These are phyloP conservation scores for Emydura subglobosa DNA, from an alignment of 2,113 vertebrate species.

Conservation along the genomic window DNA sequence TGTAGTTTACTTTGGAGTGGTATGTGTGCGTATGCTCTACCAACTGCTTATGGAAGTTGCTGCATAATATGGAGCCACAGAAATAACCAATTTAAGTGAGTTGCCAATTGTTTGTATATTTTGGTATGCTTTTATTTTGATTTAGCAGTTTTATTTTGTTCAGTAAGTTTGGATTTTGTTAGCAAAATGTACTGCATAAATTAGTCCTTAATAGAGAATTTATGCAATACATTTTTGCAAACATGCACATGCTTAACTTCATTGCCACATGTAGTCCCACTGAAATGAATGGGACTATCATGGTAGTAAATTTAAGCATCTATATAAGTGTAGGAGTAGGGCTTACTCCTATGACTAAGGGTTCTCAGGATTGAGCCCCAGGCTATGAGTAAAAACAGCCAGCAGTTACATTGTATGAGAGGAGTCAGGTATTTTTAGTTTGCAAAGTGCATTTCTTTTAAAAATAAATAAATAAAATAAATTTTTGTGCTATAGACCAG, in stretches of 20 bases:
- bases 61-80: neutral
- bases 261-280: neutral
- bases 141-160: neutral
- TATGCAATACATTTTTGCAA: neutral
- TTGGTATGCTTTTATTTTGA: neutral
- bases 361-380: neutral
- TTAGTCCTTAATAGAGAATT: conserved; percentile 50
- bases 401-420: conserved; percentile 10
- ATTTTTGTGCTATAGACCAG: conserved; percentile 2
- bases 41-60: neutral
- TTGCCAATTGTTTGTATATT: neutral
- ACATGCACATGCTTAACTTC: neutral
- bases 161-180: neutral
- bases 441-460: conserved; percentile 32
- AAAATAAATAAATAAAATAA: conserved; percentile 3
- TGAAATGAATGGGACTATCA: neutral
- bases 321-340: neutral
- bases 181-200: conserved; percentile 39
- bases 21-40: neutral
- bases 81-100: neutral
- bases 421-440: conserved; percentile 33
- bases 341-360: conserved; percentile 41
- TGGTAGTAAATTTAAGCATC: neutral
- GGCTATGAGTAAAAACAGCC: neutral
- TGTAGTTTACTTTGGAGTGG: neutral